A percentile compares a stretch with the other conserved stretches of the same genome.
Conservation (phyloP, 1,140 invertebrate genomes). For the Bombus polaris region DNA sequence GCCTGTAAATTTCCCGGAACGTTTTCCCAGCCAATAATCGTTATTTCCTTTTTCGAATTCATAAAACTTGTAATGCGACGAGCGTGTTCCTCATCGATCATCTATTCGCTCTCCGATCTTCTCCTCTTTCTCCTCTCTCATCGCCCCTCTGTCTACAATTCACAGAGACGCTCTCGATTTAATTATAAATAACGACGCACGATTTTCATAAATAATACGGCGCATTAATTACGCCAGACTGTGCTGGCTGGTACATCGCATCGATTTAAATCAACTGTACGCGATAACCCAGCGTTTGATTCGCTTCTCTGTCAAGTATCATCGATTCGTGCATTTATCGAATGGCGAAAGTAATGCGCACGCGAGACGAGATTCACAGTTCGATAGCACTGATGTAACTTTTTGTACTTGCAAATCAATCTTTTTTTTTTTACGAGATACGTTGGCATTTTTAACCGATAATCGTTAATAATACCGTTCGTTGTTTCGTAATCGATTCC, state of each 20-base stretch:
- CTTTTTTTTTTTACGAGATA: neutral
- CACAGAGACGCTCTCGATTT: neutral
- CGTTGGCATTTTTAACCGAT: neutral
- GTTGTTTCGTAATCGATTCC: neutral
- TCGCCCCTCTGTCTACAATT: neutral
- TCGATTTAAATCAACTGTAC: conserved; percentile 21
- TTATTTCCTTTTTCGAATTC: conserved; percentile 22
- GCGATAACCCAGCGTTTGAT: neutral
- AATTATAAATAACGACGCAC: conserved; percentile 3
- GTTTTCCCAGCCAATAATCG: conserved; percentile 8
- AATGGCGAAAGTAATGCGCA: neutral
- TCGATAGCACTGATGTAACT: neutral
- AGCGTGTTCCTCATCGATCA: neutral
- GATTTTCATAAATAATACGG: conserved; percentile 43
- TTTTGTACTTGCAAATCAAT: neutral
- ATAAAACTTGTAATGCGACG: conserved; percentile 16
- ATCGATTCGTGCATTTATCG: neutral
- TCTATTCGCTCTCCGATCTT: neutral
- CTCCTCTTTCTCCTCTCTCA: neutral
- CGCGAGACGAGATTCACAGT: neutral
- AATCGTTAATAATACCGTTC: neutral
- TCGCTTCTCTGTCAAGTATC: neutral
- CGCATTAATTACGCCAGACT: neutral
- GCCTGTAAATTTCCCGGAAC: conserved; percentile 3
- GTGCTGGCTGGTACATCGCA: neutral